Base-by-base conservation (phyloP, 2,888 invertebrate genomes). In the Dexiosoma caninum region DNA sequence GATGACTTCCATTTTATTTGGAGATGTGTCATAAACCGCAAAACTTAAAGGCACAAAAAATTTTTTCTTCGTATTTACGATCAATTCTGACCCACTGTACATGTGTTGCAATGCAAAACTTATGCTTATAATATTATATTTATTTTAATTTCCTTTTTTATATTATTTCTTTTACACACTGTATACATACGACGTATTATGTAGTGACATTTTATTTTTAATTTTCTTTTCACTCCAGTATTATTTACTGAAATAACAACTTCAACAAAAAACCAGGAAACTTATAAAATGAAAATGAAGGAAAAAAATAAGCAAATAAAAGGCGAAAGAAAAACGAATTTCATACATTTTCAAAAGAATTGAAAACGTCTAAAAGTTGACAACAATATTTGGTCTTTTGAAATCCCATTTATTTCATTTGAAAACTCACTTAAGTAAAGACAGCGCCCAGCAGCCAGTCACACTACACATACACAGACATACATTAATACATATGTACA, bases 351-450 rank as follows among this genome's bases (percentile, higher is more conserved):
- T 67, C 40, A 49, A 81, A 53, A 64, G 72, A 81, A 77, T 62
- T 67, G 49, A 62, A 69, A 77, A 81, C 69, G 60, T 81, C 62
- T 64, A 77, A 77, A 77, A 77, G 77, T 62, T 77, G 77, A 72
- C 81, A 81, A 69, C 62, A 77, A 77, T 81, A 77, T 71, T 81
- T 77, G 69, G 66, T 80, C 35, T 67, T 67, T 62, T 40, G 59
- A 72, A 81, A 69, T n/a, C 12, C 62, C 71, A 80, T 80, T 67
- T 66, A 80, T 80, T 80, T 44, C 44, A 74, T 69, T 79, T 60
- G 30, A 8, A 14, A 23, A 66, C 2, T 30, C 12, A 23, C 2
- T 23, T 23, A 27, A 49, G 16, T 5, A 49, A 30, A n/a, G 16
- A 62, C 69, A 60, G 2, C 10, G 14, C 6, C 12, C 27, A 27